These are phyloP conservation scores for Heliconius hewitsoni DNA, from an alignment of 1,140 invertebrate genomes.

Conservation along the genomic window DNA sequence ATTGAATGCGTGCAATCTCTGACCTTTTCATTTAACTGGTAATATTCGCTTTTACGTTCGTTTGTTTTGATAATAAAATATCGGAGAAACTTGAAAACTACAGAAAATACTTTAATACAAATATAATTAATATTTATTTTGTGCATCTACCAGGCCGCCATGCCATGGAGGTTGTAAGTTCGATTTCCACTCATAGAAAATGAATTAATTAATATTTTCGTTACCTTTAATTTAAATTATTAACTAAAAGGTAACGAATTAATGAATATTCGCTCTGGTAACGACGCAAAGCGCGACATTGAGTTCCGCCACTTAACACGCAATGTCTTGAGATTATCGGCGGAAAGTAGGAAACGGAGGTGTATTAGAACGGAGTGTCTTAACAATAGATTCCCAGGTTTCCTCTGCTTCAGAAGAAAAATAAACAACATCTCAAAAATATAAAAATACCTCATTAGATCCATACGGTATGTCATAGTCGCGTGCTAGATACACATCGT, in stretches of 20 bases:
- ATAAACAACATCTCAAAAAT: too few species aligned
- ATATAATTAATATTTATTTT: too few species aligned
- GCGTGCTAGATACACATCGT: conserved; percentile 26
- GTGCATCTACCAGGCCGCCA: too few species aligned
- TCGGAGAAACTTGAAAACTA: too few species aligned
- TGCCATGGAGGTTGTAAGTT: neutral
- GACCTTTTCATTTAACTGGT: neutral
- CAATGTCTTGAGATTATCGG: too few species aligned
- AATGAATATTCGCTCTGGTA: neutral
- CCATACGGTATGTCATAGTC: conserved; percentile 18
- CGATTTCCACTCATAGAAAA: too few species aligned
- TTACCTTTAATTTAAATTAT: too few species aligned
- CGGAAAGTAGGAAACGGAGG: neutral
- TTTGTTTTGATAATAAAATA: too few species aligned
- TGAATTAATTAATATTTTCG: too few species aligned
- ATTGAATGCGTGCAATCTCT: neutral
- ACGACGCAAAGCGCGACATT: neutral
- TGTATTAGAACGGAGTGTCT: neutral
- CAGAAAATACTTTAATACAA: too few species aligned
- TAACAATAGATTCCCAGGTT: neutral
- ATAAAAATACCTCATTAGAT: conserved; percentile 1
- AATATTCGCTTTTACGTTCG: neutral
- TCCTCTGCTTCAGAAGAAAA: neutral
- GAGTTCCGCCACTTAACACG: too few species aligned
- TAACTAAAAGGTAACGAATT: too few species aligned